Conservation (phyloP, 2,113 vertebrate species). For the Pygoscelis antarcticus region DNA sequence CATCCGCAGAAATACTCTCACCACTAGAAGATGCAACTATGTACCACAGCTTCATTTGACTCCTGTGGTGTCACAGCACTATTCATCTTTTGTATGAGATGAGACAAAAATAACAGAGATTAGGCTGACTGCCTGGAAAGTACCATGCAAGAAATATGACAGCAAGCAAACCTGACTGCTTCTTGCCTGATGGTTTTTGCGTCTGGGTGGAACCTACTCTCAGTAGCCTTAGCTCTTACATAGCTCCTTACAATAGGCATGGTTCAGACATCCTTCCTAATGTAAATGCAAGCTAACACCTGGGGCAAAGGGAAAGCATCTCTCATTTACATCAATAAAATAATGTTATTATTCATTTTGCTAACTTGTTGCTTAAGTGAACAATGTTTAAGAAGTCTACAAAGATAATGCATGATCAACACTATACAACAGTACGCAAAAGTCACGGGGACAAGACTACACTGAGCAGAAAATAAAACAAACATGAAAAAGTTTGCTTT, state of each 20-base stretch:
- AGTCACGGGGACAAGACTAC: fast-evolving
- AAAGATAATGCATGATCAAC: neutral
- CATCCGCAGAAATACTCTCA: neutral
- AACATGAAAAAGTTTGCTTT: neutral
- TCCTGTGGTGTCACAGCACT: neutral
- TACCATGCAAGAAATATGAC: neutral
- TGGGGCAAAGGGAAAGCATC: neutral
- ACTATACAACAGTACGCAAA: fast-evolving
- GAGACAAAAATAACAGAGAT: neutral
- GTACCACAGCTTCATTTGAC: neutral
- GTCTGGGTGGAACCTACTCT: neutral
- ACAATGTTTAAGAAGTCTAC: neutral
- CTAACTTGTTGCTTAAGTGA: neutral
- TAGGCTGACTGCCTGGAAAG: neutral
- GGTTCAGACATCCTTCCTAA: neutral
- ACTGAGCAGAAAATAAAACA: neutral
- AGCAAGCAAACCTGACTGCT: neutral
- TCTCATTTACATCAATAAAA: neutral
- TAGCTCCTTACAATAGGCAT: neutral
- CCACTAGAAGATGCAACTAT: neutral
- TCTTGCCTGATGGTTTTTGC: neutral
- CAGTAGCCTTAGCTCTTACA: neutral
- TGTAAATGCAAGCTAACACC: neutral
- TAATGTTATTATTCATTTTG: neutral
- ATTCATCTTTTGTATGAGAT: neutral